phyloP scores from a whole-genome alignment of 2,797 vertebrate species.

The Gastrophryne carolinensis region DNA sequence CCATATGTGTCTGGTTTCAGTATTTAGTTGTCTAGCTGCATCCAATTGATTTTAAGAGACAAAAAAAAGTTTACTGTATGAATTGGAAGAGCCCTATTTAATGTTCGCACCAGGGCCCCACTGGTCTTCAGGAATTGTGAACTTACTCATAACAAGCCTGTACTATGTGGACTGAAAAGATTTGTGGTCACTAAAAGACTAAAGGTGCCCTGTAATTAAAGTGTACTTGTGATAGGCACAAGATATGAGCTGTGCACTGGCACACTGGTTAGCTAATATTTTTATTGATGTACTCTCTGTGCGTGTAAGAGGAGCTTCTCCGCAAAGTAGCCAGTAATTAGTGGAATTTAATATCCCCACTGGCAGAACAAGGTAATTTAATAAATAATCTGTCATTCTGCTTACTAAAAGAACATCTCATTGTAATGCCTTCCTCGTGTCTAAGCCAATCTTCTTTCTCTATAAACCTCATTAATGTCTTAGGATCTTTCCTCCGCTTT shows the following conservation, averaged over 20 bases:
- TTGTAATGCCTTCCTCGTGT: not conserved
- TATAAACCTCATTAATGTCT: conserved; percentile 10
- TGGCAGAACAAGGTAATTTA: not conserved
- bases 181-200: too few relatives aligned
- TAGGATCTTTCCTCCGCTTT: not conserved
- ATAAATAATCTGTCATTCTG: conserved; percentile 21
- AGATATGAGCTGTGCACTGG: not conserved
- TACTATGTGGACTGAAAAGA: too few relatives aligned
- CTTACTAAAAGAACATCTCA: not conserved
- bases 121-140: too few relatives aligned
- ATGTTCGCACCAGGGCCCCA: too few relatives aligned
- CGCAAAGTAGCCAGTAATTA: conserved; percentile 14
- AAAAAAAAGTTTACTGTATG: too few relatives aligned
- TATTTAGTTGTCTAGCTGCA: too few relatives aligned
- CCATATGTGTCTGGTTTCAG: too few relatives aligned
- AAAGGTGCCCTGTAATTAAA: too few relatives aligned
- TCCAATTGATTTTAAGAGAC: too few relatives aligned
- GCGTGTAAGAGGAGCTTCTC: not conserved
- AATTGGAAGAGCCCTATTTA: too few relatives aligned
- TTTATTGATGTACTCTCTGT: not conserved
- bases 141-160: too few relatives aligned
- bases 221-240: not conserved
- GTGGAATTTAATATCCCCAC: conserved; percentile 11
- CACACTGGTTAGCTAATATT: conserved; percentile 1
- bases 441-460: not conserved